Evolutionary conservation across 2,113 vertebrate species (phyloP).

Genomic region (Willisornis vidua): DNA sequence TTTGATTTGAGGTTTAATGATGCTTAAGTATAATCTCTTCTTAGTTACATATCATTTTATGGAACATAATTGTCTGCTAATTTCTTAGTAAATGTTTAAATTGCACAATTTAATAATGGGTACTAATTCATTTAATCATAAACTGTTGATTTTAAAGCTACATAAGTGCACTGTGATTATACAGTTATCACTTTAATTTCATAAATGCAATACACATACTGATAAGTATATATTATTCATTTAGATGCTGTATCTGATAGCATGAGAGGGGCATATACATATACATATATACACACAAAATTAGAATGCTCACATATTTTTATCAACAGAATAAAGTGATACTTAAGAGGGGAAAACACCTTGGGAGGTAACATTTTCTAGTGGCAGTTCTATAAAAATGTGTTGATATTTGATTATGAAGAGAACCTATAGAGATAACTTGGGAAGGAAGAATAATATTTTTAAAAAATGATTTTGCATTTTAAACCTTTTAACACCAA

Average conservation of each 20-base stretch:
- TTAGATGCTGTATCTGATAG: background rate
- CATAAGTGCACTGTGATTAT: slow-evolving; percentile 20
- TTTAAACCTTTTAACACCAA: background rate
- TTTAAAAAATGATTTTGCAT: background rate
- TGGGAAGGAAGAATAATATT: fast-evolving
- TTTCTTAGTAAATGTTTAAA: slow-evolving; percentile 41
- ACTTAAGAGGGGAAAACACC: background rate
- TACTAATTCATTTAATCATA: slow-evolving; percentile 31
- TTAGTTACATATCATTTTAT: background rate
- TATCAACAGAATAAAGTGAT: background rate
- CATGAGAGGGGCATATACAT: background rate
- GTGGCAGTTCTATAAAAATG: background rate
- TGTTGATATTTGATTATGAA: background rate
- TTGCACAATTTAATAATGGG: slow-evolving; percentile 9
- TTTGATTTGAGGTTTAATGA: background rate
- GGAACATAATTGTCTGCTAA: slow-evolving; percentile 9
- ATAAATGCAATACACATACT: background rate
- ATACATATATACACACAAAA: background rate
- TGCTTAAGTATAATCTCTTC: background rate
- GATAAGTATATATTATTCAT: background rate
- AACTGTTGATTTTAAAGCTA: slow-evolving; percentile 36
- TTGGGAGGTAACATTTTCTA: background rate
- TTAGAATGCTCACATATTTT: background rate
- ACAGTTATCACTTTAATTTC: background rate
- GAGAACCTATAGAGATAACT: background rate